Conservation (phyloP, 2,888 invertebrate genomes). For the Clostera curtula region DNA sequence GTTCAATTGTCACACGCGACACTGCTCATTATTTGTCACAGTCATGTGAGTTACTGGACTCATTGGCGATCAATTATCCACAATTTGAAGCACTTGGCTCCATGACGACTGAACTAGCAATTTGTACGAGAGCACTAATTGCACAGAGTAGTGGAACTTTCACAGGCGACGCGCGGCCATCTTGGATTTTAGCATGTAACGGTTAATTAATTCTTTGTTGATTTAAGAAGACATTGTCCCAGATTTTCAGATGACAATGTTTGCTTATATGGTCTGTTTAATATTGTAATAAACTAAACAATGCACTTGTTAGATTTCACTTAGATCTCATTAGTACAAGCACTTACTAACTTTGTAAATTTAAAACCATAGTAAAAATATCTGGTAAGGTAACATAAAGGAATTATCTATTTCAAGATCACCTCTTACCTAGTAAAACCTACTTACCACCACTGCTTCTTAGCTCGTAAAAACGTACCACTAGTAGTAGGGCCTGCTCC, state of each 20-base stretch:
- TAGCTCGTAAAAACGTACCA: too few relatives aligned
- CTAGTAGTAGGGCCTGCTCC: too few relatives aligned
- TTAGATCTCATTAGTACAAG: too few relatives aligned
- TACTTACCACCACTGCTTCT: too few relatives aligned
- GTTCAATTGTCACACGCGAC: slow-evolving; percentile 24
- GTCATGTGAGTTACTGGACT: slow-evolving; percentile 44
- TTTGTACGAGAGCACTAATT: slow-evolving; percentile 56
- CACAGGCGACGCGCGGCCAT: slow-evolving; percentile 25
- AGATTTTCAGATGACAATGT: slow-evolving; percentile 9
- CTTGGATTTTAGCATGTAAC: slow-evolving; percentile 30
- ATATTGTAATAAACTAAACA: slow-evolving; percentile 6
- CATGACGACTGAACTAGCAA: slow-evolving; percentile 44
- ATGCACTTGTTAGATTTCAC: not conserved
- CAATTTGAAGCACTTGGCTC: slow-evolving; percentile 59
- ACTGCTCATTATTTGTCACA: slow-evolving; percentile 39
- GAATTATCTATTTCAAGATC: too few relatives aligned
- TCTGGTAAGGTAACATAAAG: too few relatives aligned
- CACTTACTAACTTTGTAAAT: too few relatives aligned
- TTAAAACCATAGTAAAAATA: too few relatives aligned
- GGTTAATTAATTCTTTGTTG: slow-evolving; percentile 42
- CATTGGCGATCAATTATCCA: slow-evolving; percentile 63
- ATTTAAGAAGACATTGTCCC: slow-evolving; percentile 19
- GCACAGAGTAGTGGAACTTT: slow-evolving; percentile 48
- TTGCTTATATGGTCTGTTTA: slow-evolving; percentile 9
- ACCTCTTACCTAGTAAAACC: too few relatives aligned